Percentiles rank a stretch among this genome's conserved stretches.
These are phyloP conservation scores for Nebria ingens DNA, from an alignment of 1,140 invertebrate genomes.

Conservation along the genomic window DNA sequence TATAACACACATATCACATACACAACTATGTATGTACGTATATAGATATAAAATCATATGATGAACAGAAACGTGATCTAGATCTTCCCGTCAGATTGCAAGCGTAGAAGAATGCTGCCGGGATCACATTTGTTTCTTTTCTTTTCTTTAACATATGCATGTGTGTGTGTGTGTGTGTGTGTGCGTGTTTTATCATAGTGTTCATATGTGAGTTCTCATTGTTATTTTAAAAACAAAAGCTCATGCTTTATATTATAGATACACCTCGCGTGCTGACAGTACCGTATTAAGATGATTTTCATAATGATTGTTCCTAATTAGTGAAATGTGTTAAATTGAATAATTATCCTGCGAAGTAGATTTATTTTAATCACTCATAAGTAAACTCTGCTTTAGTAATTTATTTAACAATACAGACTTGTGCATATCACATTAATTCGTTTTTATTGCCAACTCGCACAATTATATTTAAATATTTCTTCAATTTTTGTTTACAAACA, in stretches of 20 bases:
- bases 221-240: not conserved
- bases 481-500: too few relatives aligned
- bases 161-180: not conserved
- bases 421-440: too few relatives aligned
- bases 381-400: too few relatives aligned
- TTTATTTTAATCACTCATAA: too few relatives aligned
- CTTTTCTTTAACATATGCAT: not conserved
- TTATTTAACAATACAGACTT: too few relatives aligned
- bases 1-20: not conserved
- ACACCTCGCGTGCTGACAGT: not conserved
- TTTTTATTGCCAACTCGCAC: too few relatives aligned
- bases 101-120: not conserved
- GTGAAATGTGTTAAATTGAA: too few relatives aligned
- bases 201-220: not conserved
- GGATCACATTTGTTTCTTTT: not conserved
- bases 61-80: not conserved
- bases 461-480: too few relatives aligned
- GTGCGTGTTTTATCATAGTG: not conserved
- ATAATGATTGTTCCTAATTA: too few relatives aligned
- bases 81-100: not conserved
- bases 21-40: not conserved
- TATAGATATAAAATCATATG: not conserved
- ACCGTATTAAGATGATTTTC: not conserved
- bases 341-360: too few relatives aligned
- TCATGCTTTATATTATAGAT: not conserved